A percentile compares a stretch with the other conserved stretches of the same genome.
These are phyloP conservation scores for Xenopus petersii DNA, from an alignment of 2,797 vertebrate genomes.

Conservation along the genomic window DNA sequence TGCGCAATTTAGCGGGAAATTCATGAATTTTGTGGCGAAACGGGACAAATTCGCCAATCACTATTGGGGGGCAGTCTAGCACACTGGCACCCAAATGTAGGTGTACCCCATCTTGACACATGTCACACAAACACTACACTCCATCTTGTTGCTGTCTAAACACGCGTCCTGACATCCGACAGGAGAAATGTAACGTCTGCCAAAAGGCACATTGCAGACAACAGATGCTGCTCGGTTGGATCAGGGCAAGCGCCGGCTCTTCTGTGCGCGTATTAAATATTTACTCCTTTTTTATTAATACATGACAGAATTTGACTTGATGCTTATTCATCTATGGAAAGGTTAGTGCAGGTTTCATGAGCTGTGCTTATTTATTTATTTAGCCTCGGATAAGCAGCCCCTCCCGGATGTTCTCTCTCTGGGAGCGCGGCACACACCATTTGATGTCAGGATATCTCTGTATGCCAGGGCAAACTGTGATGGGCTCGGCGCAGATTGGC, in stretches of 20 bases:
- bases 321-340: constrained; percentile 14
- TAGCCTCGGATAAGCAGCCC: constrained; percentile 11
- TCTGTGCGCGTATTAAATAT: constrained; percentile 36
- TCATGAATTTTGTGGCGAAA: too few species aligned
- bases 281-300: constrained; percentile 43
- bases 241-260: constrained; percentile 22
- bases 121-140: neutral
- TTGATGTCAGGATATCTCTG: neutral
- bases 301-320: constrained; percentile 33
- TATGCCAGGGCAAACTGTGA: neutral
- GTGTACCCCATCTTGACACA: neutral
- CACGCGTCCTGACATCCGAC: too few species aligned
- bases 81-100: neutral
- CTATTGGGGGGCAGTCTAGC: too few species aligned
- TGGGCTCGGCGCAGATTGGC: neutral
- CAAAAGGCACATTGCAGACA: constrained; percentile 6
- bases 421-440: neutral
- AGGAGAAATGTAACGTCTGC: constrained; percentile 24
- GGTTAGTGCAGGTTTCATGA: constrained; percentile 9
- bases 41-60: too few species aligned
- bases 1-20: too few species aligned
- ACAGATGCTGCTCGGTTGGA: constrained; percentile 11
- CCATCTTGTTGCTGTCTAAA: neutral
- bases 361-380: neutral
- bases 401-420: neutral